Base-by-base conservation (phyloP, 2,113 vertebrate genomes). In the Caloenas nicobarica region DNA sequence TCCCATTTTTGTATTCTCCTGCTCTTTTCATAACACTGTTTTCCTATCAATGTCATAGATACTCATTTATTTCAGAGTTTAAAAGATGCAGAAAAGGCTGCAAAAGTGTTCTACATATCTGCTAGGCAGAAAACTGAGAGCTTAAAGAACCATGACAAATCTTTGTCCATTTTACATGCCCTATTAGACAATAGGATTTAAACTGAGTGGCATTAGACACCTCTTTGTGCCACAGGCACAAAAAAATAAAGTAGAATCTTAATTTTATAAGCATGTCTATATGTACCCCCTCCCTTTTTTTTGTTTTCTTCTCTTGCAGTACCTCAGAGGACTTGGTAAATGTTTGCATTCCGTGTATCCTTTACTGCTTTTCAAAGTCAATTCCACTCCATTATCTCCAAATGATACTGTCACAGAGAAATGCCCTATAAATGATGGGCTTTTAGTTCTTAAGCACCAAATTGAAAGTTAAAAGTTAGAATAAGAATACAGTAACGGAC, bases 361-460 rank as follows among this genome's bases (percentile, higher is more conserved):
- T 92, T 65, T 82, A 42, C 36, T 89, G n/a, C 42, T 93, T 93
- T 96, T 86, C 62, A 71, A 92, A 95, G 78, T 81, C 50, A 85
- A 78, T 96, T 95, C 91, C 34, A 79, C n/a, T 91, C 36, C 76
- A 46, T 90, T 93, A 92, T 81, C 5, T 44, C 46, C 79, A 96
- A 92, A 96, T 90, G 91, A 97, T 95, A 90, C 28, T 77, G 40
- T 71, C 79, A 50, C 18, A 57, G 33, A 95, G 46, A 88, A 96
- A 88, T 89, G 29, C 33, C 25, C 57, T 85, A 72, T 72, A 91
- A 88, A 93, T 89, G 3, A 44, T 56, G n/a, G n/a, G 2, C 4
- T 91, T 94, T 25, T 66, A 83, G 40, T 51, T 38, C 22, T 90
- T 78, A 73, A 73, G 13, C 65, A 57, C 18, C 33, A 29, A 81